Conservation (phyloP, 2,113 vertebrate species). For the Capra hircus region DNA sequence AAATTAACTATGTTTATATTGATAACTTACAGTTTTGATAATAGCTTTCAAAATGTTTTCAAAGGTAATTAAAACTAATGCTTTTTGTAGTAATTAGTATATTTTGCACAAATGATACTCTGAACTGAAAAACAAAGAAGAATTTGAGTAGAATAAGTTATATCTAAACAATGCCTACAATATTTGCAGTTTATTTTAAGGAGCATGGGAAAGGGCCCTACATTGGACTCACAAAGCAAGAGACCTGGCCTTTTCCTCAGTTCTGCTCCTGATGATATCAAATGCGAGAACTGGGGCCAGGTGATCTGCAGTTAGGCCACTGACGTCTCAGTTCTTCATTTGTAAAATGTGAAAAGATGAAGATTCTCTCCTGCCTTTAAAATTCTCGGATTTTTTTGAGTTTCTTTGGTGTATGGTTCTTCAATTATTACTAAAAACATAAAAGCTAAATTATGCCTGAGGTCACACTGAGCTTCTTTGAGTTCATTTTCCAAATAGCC, state of each 20-base stretch:
- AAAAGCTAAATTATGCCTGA: background rate
- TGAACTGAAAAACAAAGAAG: slow-evolving; percentile 9
- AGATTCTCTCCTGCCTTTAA: background rate
- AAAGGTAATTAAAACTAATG: background rate
- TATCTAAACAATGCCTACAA: background rate
- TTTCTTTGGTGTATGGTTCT: background rate
- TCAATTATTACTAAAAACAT: background rate
- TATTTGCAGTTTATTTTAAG: background rate
- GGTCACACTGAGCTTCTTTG: background rate
- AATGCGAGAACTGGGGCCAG: background rate
- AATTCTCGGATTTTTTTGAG: background rate
- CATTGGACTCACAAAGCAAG: background rate
- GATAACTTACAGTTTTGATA: background rate
- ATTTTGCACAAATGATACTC: background rate
- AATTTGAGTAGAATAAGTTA: background rate
- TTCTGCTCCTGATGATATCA: background rate
- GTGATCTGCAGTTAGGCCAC: background rate
- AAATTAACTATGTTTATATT: background rate
- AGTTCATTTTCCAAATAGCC: background rate
- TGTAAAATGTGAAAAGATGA: background rate
- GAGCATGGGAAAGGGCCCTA: background rate
- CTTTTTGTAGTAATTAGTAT: background rate
- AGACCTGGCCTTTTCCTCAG: background rate
- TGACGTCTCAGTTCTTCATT: background rate
- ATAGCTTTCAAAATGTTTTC: slow-evolving; percentile 20